Evolutionary conservation across 2,888 invertebrate genomes (phyloP).

Genomic region (Nomada fabriciana): DNA sequence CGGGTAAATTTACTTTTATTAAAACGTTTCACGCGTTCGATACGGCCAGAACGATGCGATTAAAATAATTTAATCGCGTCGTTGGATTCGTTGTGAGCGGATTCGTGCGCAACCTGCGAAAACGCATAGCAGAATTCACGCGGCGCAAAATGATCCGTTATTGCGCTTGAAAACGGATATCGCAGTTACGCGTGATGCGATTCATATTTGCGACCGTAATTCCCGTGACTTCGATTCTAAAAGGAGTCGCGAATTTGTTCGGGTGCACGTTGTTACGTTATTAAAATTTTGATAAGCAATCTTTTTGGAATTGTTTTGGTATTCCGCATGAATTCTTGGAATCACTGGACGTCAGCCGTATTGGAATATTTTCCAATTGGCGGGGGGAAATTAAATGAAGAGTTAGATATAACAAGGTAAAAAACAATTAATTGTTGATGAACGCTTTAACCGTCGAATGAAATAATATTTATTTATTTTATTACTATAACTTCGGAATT

Average conservation of each 20-base stretch:
- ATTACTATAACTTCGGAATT: too few relatives aligned
- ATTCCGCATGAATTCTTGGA: too few relatives aligned
- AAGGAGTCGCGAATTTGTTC: background rate
- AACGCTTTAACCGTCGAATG: too few relatives aligned
- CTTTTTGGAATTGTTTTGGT: too few relatives aligned
- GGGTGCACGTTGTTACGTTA: background rate
- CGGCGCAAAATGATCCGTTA: conserved; percentile 6
- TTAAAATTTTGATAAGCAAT: too few relatives aligned
- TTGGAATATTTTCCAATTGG: too few relatives aligned
- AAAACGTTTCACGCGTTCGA: background rate
- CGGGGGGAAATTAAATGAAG: too few relatives aligned
- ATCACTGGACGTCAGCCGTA: too few relatives aligned
- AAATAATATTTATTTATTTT: too few relatives aligned
- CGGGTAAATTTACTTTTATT: conserved; percentile 6
- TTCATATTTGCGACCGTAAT: background rate
- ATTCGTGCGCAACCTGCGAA: conserved; percentile 8
- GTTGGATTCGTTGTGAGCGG: background rate
- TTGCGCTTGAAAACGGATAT: conserved; percentile 22
- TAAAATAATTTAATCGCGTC: conserved; percentile 25
- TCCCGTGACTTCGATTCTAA: background rate
- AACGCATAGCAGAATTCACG: background rate
- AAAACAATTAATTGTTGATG: too few relatives aligned
- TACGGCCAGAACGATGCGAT: background rate
- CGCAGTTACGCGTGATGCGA: background rate
- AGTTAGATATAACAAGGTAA: too few relatives aligned